Percentiles rank a stretch among this genome's conserved stretches.
Evolutionary conservation across 2,888 invertebrate genomes (phyloP).

Genomic region (Mamestra brassicae): DNA sequence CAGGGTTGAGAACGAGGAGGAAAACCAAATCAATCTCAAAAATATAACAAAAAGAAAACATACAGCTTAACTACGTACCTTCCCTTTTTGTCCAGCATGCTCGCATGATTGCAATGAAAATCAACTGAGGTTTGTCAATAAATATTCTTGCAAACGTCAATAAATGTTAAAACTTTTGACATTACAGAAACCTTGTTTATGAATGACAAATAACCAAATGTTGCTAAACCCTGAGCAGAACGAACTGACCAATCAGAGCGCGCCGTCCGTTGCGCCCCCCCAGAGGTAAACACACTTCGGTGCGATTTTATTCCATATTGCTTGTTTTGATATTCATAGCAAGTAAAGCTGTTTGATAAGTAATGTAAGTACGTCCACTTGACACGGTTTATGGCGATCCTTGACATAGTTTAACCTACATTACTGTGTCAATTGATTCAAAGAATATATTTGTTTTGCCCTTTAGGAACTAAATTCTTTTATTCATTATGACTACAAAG

Average conservation of each 20-base stretch:
- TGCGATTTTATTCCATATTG: constrained; percentile 62
- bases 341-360: constrained; percentile 54
- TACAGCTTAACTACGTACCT: neutral
- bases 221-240: constrained; percentile 59
- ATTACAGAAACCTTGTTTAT: constrained; percentile 11
- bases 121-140: constrained; percentile 3
- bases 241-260: constrained; percentile 66
- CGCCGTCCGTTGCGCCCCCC: constrained; percentile 56
- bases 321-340: constrained; percentile 57
- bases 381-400: constrained; percentile 56
- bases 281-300: constrained; percentile 73
- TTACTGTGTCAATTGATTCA: constrained; percentile 11
- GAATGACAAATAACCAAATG: constrained; percentile 62
- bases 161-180: constrained; percentile 14
- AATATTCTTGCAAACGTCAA: neutral
- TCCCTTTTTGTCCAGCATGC: neutral
- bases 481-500: too few relatives aligned
- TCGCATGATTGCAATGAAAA: neutral
- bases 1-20: neutral
- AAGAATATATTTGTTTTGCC: constrained; percentile 1
- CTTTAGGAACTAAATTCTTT: neutral
- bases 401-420: constrained; percentile 50
- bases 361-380: constrained; percentile 49
- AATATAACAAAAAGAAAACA: too few relatives aligned
- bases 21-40: neutral